Conservation (phyloP, 2,113 vertebrate genomes). For the Ciconia boyciana region DNA sequence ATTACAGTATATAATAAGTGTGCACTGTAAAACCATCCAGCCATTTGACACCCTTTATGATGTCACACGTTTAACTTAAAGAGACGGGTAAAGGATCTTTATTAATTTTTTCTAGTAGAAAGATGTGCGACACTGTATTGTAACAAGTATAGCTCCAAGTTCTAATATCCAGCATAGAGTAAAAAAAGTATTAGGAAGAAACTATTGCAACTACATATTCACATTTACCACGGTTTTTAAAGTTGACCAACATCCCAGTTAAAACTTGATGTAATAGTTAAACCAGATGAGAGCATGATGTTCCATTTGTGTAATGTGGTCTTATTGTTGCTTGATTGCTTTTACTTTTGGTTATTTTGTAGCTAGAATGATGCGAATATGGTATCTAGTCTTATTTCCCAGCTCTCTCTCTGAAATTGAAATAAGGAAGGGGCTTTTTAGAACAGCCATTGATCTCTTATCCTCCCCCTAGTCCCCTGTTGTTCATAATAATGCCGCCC, state of each 20-base stretch:
- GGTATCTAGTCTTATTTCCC: conserved; percentile 65
- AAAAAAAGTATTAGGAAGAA: conserved; percentile 65
- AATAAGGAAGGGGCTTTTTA: conserved; percentile 62
- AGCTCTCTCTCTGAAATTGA: conserved; percentile 60
- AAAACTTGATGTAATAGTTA: conserved; percentile 77
- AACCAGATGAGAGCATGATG: conserved; percentile 81
- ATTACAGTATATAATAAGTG: conserved; percentile 80
- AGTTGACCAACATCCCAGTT: conserved; percentile 79
- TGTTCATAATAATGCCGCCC: conserved; percentile 43
- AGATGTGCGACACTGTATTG: conserved; percentile 82
- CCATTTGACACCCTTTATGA: conserved; percentile 84
- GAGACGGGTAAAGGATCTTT: conserved; percentile 85
- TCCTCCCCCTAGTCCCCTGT: conserved; percentile 4
- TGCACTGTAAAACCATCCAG: conserved; percentile 87
- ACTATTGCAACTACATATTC: conserved; percentile 71
- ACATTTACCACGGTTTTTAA: conserved; percentile 75
- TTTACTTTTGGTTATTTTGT: conserved; percentile 72
- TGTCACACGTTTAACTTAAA: conserved; percentile 84
- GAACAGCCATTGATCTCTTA: conserved; percentile 52
- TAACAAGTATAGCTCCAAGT: conserved; percentile 78
- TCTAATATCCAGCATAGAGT: conserved; percentile 75
- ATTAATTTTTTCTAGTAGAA: conserved; percentile 81
- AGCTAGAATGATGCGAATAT: conserved; percentile 73
- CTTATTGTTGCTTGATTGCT: conserved; percentile 81
- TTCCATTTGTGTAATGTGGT: conserved; percentile 80